Evolutionary conservation across 2,797 vertebrate genomes (phyloP), one percentile per base, ranked within the genome.

Genomic region (Cryptoprocta ferox): DNA sequence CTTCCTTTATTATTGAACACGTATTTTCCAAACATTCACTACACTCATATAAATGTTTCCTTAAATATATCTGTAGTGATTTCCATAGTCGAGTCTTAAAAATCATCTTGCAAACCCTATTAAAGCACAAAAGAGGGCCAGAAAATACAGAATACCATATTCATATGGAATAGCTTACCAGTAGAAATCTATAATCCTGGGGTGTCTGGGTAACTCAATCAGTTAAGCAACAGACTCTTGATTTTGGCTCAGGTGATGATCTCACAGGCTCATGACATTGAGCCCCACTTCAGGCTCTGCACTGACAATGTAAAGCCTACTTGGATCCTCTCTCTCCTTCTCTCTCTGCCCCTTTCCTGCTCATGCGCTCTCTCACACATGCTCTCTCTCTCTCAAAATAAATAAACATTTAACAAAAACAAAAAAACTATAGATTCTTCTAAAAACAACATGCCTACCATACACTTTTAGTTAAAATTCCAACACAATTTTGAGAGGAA

Each of bases 121-220:
- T 76, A 84, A 95, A 95, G 28, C 21, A 87, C 63, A 84, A 89
- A 92, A 32, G 63, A 86, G 76, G n/a, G 7, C 50, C 48, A 84
- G 89, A 32, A 84, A 95, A 91, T 24, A 56, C 12, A 37, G 53
- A 83, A 50, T 42, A 48, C 3, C 12, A 21, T 15, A 0, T 87
- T 42, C 30, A 59, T 32, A 6, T 65, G 4, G 48, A 93, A 85
- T 6, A 92, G 37, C 32, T 94, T 70, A 45, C 26, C 10, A 81
- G 14, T 24, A 85, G 78, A 94, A 94, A 86, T 91, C 37, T 86
- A 30, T 24, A 59, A 59, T 59, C 19, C 56, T 24, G 56, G 56
- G 56, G 56, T 19, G 3, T 59, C 21, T 24, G 56, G 21, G 56
- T 59, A 24, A 19, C 3, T 59, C 56, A 24, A 21, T 59, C 2